These are phyloP conservation scores for Campoletis sonorensis DNA, from an alignment of 1,140 invertebrate species.

Conservation along the genomic window DNA sequence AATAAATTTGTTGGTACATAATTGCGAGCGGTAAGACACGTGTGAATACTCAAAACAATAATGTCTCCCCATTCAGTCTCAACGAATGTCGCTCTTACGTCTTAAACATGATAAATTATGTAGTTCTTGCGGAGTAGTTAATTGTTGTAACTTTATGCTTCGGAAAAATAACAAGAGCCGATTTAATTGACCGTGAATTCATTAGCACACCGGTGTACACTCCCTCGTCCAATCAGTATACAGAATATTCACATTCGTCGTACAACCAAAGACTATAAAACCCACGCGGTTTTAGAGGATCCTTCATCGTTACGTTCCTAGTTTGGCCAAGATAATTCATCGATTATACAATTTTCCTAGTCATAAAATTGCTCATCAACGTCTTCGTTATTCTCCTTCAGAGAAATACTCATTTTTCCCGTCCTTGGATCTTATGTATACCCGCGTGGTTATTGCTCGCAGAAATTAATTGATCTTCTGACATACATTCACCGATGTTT, in stretches of 20 bases:
- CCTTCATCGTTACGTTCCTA: neutral
- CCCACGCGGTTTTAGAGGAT: neutral
- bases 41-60: neutral
- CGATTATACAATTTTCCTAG: slow-evolving; percentile 10
- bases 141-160: neutral
- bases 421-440: neutral
- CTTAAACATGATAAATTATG: neutral
- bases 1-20: neutral
- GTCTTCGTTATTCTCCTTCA: slow-evolving; percentile 7
- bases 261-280: neutral
- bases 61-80: neutral
- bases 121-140: neutral
- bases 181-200: slow-evolving; percentile 6
- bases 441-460: slow-evolving; percentile 35
- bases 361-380: slow-evolving; percentile 18
- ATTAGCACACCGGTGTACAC: neutral
- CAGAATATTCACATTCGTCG: neutral
- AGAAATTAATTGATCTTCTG: slow-evolving; percentile 49
- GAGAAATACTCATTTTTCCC: neutral
- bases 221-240: neutral
- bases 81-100: neutral
- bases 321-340: slow-evolving; percentile 18
- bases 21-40: neutral
- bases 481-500: neutral
- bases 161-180: neutral